Base-by-base conservation (phyloP, 2,888 invertebrate genomes). In the Megalurothrips usitatus region DNA sequence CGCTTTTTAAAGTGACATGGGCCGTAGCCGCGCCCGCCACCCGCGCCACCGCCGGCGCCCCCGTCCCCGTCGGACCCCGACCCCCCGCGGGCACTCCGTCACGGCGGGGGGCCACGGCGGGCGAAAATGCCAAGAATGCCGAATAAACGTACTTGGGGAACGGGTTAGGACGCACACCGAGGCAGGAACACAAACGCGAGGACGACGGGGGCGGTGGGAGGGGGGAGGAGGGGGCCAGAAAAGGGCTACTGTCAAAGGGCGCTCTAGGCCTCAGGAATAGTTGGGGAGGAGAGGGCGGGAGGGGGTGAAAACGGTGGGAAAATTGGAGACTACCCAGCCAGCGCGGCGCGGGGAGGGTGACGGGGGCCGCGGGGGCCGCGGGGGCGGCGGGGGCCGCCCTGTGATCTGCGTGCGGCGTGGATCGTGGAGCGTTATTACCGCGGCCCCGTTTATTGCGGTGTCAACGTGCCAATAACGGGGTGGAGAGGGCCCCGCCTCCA, bases 1-100 rank as follows among this genome's bases (percentile, higher is more conserved):
- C 58, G 58, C 58, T 58, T 58, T 58, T 58, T 58, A 58, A 58
- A 58, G 58, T 58, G 58, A 58, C 58, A 58, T 58, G 58, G 58
- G 58, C 19, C 19, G 58, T 58, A 58, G 19, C 58, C 58, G 6
- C 58, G 6, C 17, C 58, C 14, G 6, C 58, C 58, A 17, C 58
- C 0, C 14, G 14, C 58, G 58, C 58, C 14, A 14, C 58, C 58
- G 6, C 58, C 14, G 19, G 6, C 14, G 58, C 58, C 58, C 58
- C 17, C 19, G 34, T 43, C 34, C 34, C 34, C 34, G 3, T 2
- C 34, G 34, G 34, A 4, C 34, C 34, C 34, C 34, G 34, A 6
- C 34, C 34, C 34, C 34, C 34, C 34, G 34, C 3, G 34, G 19
- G 0, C 58, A 58, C 58, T 58, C 58, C 58, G 58, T 58, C 58